A percentile compares a stretch with the other conserved stretches of the same genome.
phyloP scores from a whole-genome alignment of 2,113 vertebrate species.

The Probosciger aterrimus region DNA sequence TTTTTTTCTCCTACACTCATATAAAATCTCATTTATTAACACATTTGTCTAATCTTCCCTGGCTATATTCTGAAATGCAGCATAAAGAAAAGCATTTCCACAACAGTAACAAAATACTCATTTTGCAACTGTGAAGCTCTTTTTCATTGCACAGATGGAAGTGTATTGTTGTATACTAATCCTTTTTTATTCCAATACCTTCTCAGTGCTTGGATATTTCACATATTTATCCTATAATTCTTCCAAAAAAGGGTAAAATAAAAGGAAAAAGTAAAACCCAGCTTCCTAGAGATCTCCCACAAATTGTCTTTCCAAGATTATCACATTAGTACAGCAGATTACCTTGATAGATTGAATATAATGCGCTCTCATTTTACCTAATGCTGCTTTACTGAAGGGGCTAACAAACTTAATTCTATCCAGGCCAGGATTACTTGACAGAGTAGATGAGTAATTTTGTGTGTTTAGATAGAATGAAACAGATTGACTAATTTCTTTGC shows the following conservation, averaged over 20 bases:
- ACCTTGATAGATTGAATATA: slow-evolving; percentile 4
- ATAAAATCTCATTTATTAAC: not conserved
- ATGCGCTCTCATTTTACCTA: slow-evolving; percentile 8
- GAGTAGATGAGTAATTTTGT: not conserved
- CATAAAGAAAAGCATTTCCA: not conserved
- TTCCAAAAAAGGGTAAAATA: not conserved
- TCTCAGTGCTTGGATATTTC: not conserved
- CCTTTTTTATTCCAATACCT: not conserved
- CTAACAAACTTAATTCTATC: slow-evolving; percentile 42
- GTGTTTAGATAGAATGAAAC: not conserved
- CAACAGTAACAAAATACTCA: not conserved
- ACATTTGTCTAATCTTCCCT: not conserved
- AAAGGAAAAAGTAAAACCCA: not conserved
- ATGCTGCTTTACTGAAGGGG: slow-evolving; percentile 5
- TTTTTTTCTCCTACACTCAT: not conserved
- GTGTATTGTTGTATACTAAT: not conserved
- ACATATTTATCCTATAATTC: not conserved
- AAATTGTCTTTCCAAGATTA: slow-evolving; percentile 21
- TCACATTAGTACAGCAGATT: slow-evolving; percentile 10
- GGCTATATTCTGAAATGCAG: not conserved
- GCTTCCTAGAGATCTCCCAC: not conserved
- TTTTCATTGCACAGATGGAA: not conserved
- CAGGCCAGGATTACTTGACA: slow-evolving; percentile 18
- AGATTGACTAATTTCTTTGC: not conserved
- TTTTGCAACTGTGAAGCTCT: not conserved